phyloP scores from a whole-genome alignment of 2,888 invertebrate genomes.

The Rapana venosa region DNA sequence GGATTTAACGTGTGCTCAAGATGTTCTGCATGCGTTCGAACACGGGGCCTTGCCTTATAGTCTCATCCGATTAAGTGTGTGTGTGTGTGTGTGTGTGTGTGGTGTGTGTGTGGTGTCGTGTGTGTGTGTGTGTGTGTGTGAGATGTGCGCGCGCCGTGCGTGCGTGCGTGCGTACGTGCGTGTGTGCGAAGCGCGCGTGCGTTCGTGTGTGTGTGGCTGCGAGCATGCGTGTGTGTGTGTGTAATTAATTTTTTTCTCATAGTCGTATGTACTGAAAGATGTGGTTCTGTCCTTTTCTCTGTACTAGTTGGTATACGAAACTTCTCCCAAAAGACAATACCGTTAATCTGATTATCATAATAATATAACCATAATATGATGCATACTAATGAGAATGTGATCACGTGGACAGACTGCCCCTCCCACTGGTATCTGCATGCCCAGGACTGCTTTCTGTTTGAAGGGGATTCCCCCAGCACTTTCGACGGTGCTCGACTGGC shows the following conservation, averaged over 20 bases:
- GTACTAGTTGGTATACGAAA: neutral
- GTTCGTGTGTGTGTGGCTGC: neutral
- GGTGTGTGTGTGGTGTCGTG: too few species aligned
- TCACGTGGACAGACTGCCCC: constrained; percentile 82
- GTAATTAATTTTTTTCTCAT: neutral
- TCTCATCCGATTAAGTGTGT: too few species aligned
- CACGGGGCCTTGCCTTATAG: too few species aligned
- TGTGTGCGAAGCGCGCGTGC: neutral
- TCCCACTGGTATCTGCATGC: constrained; percentile 89
- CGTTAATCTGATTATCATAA: neutral
- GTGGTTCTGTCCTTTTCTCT: neutral
- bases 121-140: too few species aligned
- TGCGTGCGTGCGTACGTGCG: too few species aligned
- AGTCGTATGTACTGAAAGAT: neutral
- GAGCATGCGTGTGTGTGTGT: neutral
- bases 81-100: too few species aligned
- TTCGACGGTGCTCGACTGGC: constrained; percentile 81
- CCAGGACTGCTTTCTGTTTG: constrained; percentile 91
- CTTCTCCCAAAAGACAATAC: neutral
- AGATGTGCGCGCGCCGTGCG: too few species aligned
- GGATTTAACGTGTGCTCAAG: too few species aligned
- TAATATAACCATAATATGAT: neutral
- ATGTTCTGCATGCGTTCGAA: too few species aligned
- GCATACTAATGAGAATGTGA: neutral
- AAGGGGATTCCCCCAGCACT: constrained; percentile 89